Percentiles rank a stretch among this genome's conserved stretches.
Conservation (phyloP, 2,888 invertebrate genomes). For the Drosophila vallismaia region DNA sequence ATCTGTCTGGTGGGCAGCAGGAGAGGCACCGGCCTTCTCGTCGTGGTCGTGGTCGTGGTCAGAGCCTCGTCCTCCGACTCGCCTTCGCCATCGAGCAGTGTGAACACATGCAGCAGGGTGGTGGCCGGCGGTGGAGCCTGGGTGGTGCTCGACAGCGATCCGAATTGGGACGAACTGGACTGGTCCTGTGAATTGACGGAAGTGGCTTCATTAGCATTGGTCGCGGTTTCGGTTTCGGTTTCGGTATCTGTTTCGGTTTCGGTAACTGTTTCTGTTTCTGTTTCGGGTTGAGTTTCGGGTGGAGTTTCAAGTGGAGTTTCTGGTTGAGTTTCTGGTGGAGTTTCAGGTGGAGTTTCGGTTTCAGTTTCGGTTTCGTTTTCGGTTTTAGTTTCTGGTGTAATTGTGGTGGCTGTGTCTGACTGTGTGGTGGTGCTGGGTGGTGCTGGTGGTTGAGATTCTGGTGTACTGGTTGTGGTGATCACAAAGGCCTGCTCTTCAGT, state of each 20-base stretch:
- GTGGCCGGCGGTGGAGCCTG: slow-evolving; percentile 78
- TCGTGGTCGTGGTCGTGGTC: slow-evolving; percentile 1
- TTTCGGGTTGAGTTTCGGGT: slow-evolving; percentile 34
- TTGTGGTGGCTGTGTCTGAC: slow-evolving; percentile 41
- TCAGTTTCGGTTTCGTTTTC: slow-evolving; percentile 36
- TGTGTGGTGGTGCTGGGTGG: slow-evolving; percentile 64
- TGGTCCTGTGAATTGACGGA: slow-evolving; percentile 77
- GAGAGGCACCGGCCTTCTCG: slow-evolving; percentile 44
- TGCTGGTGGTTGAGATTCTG: slow-evolving; percentile 44
- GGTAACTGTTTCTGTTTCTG: slow-evolving; percentile 11
- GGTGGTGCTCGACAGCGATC: slow-evolving; percentile 47
- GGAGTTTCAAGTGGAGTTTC: slow-evolving; percentile 44
- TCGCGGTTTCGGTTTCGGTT: slow-evolving; percentile 34
- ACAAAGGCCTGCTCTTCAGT: slow-evolving; percentile 66
- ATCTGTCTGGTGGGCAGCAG: slow-evolving; percentile 45
- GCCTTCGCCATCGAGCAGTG: slow-evolving; percentile 80
- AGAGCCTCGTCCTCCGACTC: slow-evolving; percentile 56
- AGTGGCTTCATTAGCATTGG: slow-evolving; percentile 79
- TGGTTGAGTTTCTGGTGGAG: slow-evolving; percentile 45
- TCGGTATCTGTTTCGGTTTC: slow-evolving; percentile 51
- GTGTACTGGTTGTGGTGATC: slow-evolving; percentile 75
- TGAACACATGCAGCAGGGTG: slow-evolving; percentile 85
- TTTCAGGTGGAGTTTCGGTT: slow-evolving; percentile 48
- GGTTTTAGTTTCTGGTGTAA: slow-evolving; percentile 42
- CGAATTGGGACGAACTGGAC: not conserved